Conservation (phyloP, 2,888 invertebrate genomes). For the Chloroclysta siterata region DNA sequence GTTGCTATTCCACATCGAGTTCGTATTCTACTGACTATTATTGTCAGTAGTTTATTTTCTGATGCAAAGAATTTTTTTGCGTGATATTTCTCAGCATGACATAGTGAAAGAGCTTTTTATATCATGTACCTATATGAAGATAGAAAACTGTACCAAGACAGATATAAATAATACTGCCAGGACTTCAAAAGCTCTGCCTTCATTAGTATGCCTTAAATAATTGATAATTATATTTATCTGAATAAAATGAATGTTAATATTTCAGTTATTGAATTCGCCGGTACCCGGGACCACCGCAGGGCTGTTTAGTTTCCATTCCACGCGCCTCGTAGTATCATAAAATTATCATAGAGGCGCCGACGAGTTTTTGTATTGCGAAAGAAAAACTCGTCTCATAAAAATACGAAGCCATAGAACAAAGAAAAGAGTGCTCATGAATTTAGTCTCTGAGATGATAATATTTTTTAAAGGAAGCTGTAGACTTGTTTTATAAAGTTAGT, state of each 20-base stretch:
- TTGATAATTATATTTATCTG: not conserved
- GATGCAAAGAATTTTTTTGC: too few relatives aligned
- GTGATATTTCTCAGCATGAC: too few relatives aligned
- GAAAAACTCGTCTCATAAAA: not conserved
- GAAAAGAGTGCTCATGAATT: slow-evolving; percentile 2
- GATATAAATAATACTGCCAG: too few relatives aligned
- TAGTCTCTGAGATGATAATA: not conserved
- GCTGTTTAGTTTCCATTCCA: slow-evolving; percentile 22
- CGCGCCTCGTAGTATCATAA: slow-evolving; percentile 7
- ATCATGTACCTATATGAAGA: too few relatives aligned
- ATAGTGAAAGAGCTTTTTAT: too few relatives aligned
- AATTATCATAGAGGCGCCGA: slow-evolving; percentile 24
- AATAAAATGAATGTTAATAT: slow-evolving; percentile 13
- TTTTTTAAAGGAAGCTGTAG: not conserved
- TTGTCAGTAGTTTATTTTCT: too few relatives aligned
- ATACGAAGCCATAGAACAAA: not conserved
- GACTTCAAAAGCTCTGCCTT: too few relatives aligned
- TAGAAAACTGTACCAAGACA: too few relatives aligned
- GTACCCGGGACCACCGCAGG: slow-evolving; percentile 11
- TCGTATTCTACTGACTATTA: too few relatives aligned
- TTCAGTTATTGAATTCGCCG: slow-evolving; percentile 21
- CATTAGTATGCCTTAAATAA: too few relatives aligned
- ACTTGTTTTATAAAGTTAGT: too few relatives aligned
- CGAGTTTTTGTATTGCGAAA: slow-evolving; percentile 9
- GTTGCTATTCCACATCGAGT: too few relatives aligned